Conservation (phyloP, 2,113 vertebrate species). For the Mohoua ochrocephala region DNA sequence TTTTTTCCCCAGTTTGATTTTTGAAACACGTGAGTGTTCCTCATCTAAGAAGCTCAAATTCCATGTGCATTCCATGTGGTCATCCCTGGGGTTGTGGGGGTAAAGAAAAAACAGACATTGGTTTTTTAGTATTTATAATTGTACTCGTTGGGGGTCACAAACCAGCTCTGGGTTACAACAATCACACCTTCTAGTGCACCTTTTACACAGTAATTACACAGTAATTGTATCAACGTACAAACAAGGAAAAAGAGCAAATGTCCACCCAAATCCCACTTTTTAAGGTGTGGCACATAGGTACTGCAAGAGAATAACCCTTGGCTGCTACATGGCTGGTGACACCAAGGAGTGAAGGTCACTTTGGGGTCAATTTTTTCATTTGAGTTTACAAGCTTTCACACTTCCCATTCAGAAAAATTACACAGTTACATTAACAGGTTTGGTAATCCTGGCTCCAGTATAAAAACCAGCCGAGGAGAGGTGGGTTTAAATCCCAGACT, state of each 20-base stretch:
- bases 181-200: rapidly evolving
- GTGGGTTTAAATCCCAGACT: rapidly evolving
- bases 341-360: rapidly evolving
- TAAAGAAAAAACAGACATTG: not conserved
- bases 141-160: not conserved
- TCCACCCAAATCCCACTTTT: too few species aligned
- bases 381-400: not conserved
- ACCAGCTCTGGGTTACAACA: not conserved
- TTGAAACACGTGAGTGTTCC: not conserved
- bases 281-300: rapidly evolving
- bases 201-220: not conserved
- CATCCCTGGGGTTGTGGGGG: rapidly evolving
- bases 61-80: not conserved
- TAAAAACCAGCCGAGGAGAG: rapidly evolving
- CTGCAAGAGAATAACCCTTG: not conserved
- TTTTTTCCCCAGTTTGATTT: not conserved
- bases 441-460: rapidly evolving
- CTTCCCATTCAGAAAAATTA: not conserved
- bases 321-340: not conserved
- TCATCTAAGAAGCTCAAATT: not conserved
- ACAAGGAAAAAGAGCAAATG: not conserved
- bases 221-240: not conserved
- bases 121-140: not conserved
- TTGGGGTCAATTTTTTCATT: not conserved
- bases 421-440: not conserved